Percentiles rank a stretch among this genome's conserved stretches.
Conservation (phyloP, 2,113 vertebrate genomes). For the Ochotona princeps region DNA sequence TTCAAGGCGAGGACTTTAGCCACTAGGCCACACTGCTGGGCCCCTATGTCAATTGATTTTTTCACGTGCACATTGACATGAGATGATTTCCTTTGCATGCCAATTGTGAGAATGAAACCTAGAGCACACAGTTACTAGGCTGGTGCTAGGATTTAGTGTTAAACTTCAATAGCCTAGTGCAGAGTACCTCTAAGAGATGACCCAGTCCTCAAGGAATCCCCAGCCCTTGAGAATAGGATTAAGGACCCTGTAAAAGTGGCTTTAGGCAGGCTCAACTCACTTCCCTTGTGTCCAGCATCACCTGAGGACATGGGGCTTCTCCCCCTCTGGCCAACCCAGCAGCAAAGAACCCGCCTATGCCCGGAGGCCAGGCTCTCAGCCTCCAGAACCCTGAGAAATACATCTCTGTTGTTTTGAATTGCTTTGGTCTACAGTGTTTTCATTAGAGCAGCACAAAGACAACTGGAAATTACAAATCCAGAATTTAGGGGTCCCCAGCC, state of each 20-base stretch:
- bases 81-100: conserved; percentile 53
- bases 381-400: background rate
- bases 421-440: background rate
- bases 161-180: background rate
- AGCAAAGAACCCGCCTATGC: background rate
- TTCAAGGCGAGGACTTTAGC: too few relatives aligned
- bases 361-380: background rate
- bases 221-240: background rate
- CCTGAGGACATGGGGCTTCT: background rate
- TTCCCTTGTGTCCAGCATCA: too few relatives aligned
- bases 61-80: too few relatives aligned
- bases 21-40: too few relatives aligned
- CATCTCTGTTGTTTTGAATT: background rate
- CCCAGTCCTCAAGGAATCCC: background rate
- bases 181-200: background rate
- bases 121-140: conserved; percentile 5
- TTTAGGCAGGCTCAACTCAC: background rate
- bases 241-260: background rate
- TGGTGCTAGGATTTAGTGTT: background rate
- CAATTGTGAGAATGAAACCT: conserved; percentile 18
- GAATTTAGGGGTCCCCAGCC: background rate
- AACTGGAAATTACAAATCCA: background rate
- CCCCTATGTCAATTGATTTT: too few relatives aligned
- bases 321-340: background rate
- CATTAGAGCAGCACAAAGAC: background rate